Evolutionary conservation across 2,797 vertebrate genomes (phyloP).

Genomic region (Channa striata): DNA sequence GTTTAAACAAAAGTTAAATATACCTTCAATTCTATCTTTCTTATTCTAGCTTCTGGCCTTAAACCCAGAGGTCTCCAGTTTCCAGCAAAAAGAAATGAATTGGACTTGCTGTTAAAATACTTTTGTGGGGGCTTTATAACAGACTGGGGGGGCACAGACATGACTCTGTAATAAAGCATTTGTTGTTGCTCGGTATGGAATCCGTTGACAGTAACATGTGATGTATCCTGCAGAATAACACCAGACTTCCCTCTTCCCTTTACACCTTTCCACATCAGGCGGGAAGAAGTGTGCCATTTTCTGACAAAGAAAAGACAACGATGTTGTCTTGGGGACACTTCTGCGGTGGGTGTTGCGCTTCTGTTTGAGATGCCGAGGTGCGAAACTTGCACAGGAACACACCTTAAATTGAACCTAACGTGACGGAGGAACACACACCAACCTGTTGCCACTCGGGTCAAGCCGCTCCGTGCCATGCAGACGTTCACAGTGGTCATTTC

Average conservation of each 20-base stretch:
- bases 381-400: conserved; percentile 1
- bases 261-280: neutral
- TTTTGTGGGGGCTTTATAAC: no score
- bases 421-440: neutral
- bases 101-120: no score
- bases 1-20: no score
- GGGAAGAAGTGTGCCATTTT: neutral
- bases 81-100: no score
- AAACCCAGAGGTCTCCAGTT: no score
- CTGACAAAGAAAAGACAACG: neutral
- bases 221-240: neutral
- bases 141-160: no score
- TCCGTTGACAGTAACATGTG: neutral
- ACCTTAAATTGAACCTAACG: conserved; percentile 6
- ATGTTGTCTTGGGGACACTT: conserved; percentile 5
- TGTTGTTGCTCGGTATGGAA: no score
- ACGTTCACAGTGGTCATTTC: conserved; percentile 15
- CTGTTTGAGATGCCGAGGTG: conserved; percentile 6
- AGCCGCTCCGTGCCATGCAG: neutral
- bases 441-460: conserved; percentile 7
- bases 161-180: no score
- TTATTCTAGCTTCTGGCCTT: no score
- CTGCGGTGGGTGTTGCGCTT: neutral
- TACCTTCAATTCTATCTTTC: no score
- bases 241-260: neutral